Base-by-base conservation (phyloP, 1,140 invertebrate genomes). In the Nasonia vitripennis region DNA sequence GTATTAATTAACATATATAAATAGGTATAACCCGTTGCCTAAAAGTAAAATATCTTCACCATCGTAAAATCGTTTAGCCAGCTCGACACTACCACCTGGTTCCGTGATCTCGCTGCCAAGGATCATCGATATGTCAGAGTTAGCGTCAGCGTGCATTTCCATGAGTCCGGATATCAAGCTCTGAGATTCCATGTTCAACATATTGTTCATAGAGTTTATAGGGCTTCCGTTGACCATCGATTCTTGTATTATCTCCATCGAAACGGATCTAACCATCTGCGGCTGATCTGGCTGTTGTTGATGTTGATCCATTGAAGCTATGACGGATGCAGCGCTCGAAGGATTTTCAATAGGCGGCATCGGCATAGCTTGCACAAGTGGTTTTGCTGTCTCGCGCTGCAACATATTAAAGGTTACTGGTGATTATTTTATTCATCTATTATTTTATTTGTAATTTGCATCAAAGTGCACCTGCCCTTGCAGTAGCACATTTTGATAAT, bases 21-120 rank as follows among this genome's bases (percentile, higher is more conserved):
- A 45, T 45, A 37, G 34, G 2, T 37, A 6, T 6, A 3, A 4
- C 3, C 34, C 10, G 12, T 48, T 48, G 10, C 23, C 11, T 9
- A 31, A 27, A 71, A 71, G 10, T 2, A 27, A 73, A 73, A 73
- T 6, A 37, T 37, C 5, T 41, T 41, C 1, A 82, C 80, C 80
- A 48, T 45, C 81, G n/a, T 83, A 83, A 7, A 86, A 75, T 1
- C 85, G 81, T 41, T 81, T 48, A 0, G 55, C 85, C 3, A 86
- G 62, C 37, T 83, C 85, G 20, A 83, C 67, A 20, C 85, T 86
- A 37, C 82, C 86, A 1, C 82, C 82, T 7, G 82, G 55, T n/a
- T 86, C 86, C 0, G 81, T 81, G 11, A 86, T 86, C 2, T 86
- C 86, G 23, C 86, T 86, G 3, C 86, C 86, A 0, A 86, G 7